Base-by-base conservation (phyloP, 2,797 vertebrate species). In the Silurus lanzhouensis region DNA sequence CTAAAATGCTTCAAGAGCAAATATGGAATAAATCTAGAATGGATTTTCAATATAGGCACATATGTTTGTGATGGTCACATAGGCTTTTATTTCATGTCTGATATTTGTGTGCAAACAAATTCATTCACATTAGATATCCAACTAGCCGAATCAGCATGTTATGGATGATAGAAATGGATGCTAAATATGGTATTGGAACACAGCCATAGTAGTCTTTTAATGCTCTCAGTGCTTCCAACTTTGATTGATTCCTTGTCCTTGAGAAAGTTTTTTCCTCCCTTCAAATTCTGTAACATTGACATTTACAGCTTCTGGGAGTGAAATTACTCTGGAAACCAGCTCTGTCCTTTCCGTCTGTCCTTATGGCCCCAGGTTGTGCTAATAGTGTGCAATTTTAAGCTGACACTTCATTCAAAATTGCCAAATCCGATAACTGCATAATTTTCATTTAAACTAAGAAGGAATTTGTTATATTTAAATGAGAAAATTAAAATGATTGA, bases 171-270 rank as follows among this genome's bases (percentile, higher is more conserved):
- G n/a, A 75, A 57, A 60, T 27, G 25, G 74, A 57, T 31, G 55
- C 55, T 77, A 38, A 77, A 60, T 77, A 55, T 17, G 12, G 55
- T 77, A 60, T 12, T 60, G 55, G 75, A 77, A 77, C 75, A 77
- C 55, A 75, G 72, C 72, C 72, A 75, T 25, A 25, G 66, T 46
- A 9, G 15, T 17, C 3, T 44, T 38, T n/a, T n/a, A 9, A 60
- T 66, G 15, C 58, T 52, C 44, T 13, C 55, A 38, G 25, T 15
- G 46, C 48, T 6, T 31, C 46, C 22, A 72, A 44, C 52, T 75
- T 27, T 75, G 48, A 38, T 44, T 77, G 48, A 64, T 84, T 14
- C 64, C 48, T 52, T 60, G 83, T 70, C 52, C 83, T 79, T 70
- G 64, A 79, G 55, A 70, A 27, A 58, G 27, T 5, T 14, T 77